Conservation (phyloP, 2,888 invertebrate genomes). For the Diadromus collaris region DNA sequence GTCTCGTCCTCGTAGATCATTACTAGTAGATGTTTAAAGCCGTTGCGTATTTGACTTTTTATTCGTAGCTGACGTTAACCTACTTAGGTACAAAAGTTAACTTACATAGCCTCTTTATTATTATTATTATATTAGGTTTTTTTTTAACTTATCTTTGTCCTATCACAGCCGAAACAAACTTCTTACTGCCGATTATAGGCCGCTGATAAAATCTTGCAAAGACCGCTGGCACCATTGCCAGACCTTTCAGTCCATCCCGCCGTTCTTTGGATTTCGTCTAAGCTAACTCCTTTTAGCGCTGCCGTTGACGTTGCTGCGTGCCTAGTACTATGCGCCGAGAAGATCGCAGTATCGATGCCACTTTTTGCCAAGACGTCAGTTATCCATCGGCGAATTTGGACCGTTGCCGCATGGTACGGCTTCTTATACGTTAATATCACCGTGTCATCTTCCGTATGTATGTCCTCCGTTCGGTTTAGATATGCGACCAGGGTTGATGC, state of each 20-base stretch:
- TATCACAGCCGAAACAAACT: not conserved
- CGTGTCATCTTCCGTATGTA: not conserved
- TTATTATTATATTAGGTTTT: no score
- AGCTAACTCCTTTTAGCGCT: not conserved
- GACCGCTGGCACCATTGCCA: no score
- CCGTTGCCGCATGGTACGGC: slow-evolving; percentile 18
- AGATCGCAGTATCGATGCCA: not conserved
- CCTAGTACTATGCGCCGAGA: not conserved
- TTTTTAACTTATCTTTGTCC: no score
- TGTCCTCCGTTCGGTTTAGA: not conserved
- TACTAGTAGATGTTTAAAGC: slow-evolving; percentile 29
- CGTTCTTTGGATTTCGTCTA: not conserved
- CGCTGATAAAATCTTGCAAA: not conserved
- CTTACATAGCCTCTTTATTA: no score
- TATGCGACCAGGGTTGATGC: slow-evolving; percentile 3
- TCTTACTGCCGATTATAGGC: not conserved
- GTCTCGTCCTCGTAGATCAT: slow-evolving; percentile 15
- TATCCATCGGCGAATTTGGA: slow-evolving; percentile 45
- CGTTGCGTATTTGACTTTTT: not conserved
- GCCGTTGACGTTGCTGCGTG: slow-evolving; percentile 2
- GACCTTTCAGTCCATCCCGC: slow-evolving; percentile 9
- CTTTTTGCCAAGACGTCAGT: not conserved
- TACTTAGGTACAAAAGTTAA: no score
- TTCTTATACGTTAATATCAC: slow-evolving; percentile 35
- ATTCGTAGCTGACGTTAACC: not conserved